phyloP scores from a whole-genome alignment of 2,113 vertebrate species.

The Polypterus senegalus region DNA sequence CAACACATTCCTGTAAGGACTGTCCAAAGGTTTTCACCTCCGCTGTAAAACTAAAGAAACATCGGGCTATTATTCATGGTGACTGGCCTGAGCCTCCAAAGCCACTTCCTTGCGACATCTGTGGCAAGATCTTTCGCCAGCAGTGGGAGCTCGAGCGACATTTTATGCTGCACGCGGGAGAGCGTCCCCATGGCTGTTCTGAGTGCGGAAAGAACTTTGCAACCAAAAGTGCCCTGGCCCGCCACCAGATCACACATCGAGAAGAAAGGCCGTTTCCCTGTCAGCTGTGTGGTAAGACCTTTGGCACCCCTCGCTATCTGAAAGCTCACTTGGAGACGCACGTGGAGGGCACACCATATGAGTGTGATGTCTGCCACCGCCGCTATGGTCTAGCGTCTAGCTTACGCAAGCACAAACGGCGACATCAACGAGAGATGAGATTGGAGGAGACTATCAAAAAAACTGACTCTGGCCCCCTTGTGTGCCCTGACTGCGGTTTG shows the following conservation, averaged over 20 bases:
- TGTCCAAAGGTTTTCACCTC: not conserved
- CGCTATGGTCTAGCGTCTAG: conserved; percentile 36
- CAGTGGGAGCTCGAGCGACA: conserved; percentile 46
- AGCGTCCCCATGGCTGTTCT: not conserved
- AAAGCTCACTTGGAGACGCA: not conserved
- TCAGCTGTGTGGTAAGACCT: not conserved
- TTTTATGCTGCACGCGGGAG: conserved; percentile 33
- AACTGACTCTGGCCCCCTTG: not conserved
- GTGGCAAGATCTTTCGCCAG: conserved; percentile 45
- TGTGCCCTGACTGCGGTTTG: not conserved
- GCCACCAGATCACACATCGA: not conserved
- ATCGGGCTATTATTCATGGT: not conserved
- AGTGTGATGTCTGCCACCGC: conserved; percentile 33
- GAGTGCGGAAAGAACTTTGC: conserved; percentile 18
- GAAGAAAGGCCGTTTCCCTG: conserved; percentile 4
- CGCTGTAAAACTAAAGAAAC: not conserved
- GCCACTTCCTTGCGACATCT: conserved; percentile 35
- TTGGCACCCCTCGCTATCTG: not conserved
- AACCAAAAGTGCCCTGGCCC: not conserved
- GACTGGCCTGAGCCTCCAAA: conserved; percentile 3
- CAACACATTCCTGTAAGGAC: not conserved
- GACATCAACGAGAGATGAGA: conserved; percentile 24
- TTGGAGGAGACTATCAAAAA: not conserved
- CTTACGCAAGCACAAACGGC: conserved; percentile 45
- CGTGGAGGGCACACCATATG: not conserved